Evolutionary conservation across 1,140 invertebrate genomes (phyloP).

Genomic region (Archegozetes longisetosus): DNA sequence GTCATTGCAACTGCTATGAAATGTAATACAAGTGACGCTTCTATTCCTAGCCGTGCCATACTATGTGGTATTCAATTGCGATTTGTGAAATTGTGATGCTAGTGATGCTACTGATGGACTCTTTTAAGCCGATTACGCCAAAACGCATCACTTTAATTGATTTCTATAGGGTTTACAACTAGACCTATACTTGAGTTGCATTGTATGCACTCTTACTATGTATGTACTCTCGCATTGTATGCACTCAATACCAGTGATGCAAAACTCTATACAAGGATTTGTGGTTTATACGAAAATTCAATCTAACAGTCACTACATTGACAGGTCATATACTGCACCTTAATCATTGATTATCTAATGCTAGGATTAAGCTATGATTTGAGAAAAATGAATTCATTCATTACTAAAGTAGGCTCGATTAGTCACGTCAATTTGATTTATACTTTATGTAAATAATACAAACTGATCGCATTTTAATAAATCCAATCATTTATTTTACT

Average conservation of each 20-base stretch:
- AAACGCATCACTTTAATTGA: not conserved
- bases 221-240: not conserved
- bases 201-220: not conserved
- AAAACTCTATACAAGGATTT: not conserved
- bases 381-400: too few relatives aligned
- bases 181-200: not conserved
- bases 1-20: not conserved
- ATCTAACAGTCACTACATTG: not conserved
- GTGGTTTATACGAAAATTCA: not conserved
- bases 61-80: not conserved
- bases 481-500: too few relatives aligned
- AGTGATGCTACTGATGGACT: not conserved
- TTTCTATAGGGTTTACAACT: not conserved
- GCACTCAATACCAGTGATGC: not conserved
- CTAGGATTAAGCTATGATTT: not conserved
- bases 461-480: too few relatives aligned
- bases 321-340: not conserved
- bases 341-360: not conserved
- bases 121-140: not conserved
- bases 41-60: not conserved
- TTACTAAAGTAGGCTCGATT: too few relatives aligned
- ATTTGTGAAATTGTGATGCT: not conserved
- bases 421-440: too few relatives aligned
- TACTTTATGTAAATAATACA: too few relatives aligned
- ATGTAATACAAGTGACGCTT: not conserved